phyloP scores from a whole-genome alignment of 2,888 invertebrate species.

The Alentia gelatinosa region DNA sequence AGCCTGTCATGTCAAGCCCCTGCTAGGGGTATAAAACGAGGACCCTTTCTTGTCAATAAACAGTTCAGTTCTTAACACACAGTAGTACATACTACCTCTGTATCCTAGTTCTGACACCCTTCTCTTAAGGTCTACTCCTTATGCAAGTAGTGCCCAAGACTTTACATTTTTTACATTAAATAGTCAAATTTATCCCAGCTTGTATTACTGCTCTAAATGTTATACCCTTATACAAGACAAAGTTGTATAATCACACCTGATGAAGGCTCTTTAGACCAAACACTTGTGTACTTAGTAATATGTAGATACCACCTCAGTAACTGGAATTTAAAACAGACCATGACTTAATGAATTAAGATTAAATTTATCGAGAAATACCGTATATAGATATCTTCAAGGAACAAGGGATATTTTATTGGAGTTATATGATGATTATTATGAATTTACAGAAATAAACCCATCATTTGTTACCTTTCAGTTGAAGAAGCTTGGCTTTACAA shows the following conservation, averaged over 20 bases:
- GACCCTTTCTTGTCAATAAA: too few relatives aligned
- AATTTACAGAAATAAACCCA: not conserved
- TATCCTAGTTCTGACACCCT: too few relatives aligned
- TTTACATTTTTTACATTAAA: too few relatives aligned
- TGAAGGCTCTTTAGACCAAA: not conserved
- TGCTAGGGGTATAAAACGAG: too few relatives aligned
- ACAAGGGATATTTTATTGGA: not conserved
- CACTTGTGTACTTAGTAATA: not conserved
- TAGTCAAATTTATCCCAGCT: too few relatives aligned
- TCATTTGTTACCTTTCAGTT: not conserved
- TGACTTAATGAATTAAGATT: not conserved
- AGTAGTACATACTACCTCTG: too few relatives aligned
- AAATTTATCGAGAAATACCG: not conserved
- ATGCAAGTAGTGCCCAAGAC: too few relatives aligned
- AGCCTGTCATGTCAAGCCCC: too few relatives aligned
- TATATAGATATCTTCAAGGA: not conserved
- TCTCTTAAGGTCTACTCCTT: too few relatives aligned
- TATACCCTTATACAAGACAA: not conserved
- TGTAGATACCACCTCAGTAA: not conserved
- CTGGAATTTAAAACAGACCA: not conserved
- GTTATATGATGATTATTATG: not conserved
- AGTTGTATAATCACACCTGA: not conserved
- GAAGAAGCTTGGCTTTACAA: not conserved
- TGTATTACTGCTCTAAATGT: not conserved
- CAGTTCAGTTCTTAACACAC: too few relatives aligned